Base-by-base conservation (phyloP, 2,797 vertebrate genomes). In the Anguilla marmorata region DNA sequence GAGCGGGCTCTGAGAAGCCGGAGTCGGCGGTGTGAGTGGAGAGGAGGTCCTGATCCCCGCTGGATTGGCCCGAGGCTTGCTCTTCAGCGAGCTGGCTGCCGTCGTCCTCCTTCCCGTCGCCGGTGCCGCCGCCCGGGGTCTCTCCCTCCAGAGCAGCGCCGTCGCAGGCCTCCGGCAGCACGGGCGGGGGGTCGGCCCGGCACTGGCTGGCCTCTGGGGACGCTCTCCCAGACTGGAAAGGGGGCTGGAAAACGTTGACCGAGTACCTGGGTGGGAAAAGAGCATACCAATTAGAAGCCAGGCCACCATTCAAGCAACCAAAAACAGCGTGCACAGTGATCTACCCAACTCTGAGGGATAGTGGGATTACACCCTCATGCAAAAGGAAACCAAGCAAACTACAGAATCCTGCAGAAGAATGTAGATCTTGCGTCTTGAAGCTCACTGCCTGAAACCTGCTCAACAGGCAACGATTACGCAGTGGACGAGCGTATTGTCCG, bases 211-310 rank as follows among this genome's bases (percentile, higher is more conserved):
- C 93, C 88, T 99, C 98, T 0, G 98, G 97, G 2, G 98, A 97
- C 14, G 96, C 95, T 88, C 98, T 96, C 19, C 97, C 98, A 8
- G 98, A 97, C 92, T 98, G 97, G 94, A 97, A 98, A 0, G 98
- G 98, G 86, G 98, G 98, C 94, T 99, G 98, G 94, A 99, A 99
- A 87, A 99, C 98, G 0, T 98, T 98, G 92, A 99, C 97, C 0
- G 98, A 99, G 94, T 99, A 99, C 95, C 98, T 98, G 92, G 45
- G 41, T 27, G 19, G 27, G 48, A 19, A 58, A 84, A 41, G 45
- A 84, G 37, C 21, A 21, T 21, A 1, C 37, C 19, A 7, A 6
- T 45, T 76, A 37, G 5, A 19, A 76, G 1, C n/a, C n/a, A n/a
- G n/a, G n/a, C n/a, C n/a, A n/a, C n/a, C n/a, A n/a, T n/a, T n/a